These are phyloP conservation scores for Noctua pronuba DNA, from an alignment of 2,888 invertebrate species.

Conservation along the genomic window DNA sequence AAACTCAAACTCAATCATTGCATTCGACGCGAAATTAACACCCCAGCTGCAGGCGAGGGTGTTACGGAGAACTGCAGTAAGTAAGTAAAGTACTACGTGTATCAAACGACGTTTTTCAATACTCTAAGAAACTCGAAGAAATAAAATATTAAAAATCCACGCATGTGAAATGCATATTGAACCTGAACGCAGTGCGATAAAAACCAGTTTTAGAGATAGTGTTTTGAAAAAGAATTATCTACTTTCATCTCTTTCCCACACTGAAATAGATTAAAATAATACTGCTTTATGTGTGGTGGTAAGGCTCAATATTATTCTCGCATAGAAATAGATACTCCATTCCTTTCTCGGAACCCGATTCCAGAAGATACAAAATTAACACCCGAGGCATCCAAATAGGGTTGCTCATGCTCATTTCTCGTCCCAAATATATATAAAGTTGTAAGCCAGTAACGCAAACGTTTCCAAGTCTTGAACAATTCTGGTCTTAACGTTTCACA, in stretches of 20 bases:
- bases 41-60: no score
- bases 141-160: no score
- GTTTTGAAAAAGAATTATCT: not conserved
- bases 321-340: not conserved
- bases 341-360: not conserved
- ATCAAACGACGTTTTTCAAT: no score
- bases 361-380: slow-evolving; percentile 12
- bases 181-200: no score
- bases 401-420: not conserved
- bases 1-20: no score
- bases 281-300: not conserved
- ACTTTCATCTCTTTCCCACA: not conserved
- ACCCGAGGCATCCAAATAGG: not conserved
- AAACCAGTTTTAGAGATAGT: no score
- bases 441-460: slow-evolving; percentile 7
- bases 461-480: slow-evolving; percentile 20
- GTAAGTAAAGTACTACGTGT: no score
- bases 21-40: no score
- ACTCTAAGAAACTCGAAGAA: no score
- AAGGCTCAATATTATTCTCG: not conserved
- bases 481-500: slow-evolving; percentile 13
- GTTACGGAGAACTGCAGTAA: no score
- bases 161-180: no score
- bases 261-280: not conserved
- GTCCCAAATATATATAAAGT: slow-evolving; percentile 16